These are phyloP conservation scores for Acanthurus tractus DNA, from an alignment of 2,797 vertebrate genomes.

Conservation along the genomic window DNA sequence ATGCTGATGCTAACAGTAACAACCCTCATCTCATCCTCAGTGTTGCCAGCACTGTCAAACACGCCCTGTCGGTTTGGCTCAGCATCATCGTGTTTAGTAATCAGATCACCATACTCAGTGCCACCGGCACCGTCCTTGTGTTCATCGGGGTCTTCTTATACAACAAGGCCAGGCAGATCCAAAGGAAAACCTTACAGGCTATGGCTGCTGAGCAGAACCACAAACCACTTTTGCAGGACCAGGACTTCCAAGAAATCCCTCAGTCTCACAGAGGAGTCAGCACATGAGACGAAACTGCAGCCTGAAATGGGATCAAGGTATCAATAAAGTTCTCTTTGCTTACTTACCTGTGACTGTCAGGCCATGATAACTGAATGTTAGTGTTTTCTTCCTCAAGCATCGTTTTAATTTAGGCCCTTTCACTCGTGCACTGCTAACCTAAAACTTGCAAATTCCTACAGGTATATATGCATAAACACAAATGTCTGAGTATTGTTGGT, in stretches of 20 bases:
- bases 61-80: constrained; percentile 96
- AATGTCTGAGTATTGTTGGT: too few species aligned
- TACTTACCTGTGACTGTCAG: neutral
- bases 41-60: constrained; percentile 97
- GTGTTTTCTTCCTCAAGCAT: neutral
- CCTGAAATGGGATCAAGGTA: constrained; percentile 13
- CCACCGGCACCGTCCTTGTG: constrained; percentile 90
- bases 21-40: constrained; percentile 71
- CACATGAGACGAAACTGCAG: neutral
- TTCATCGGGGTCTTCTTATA: constrained; percentile 92
- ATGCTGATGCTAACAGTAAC: neutral
- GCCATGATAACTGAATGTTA: neutral
- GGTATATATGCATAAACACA: too few species aligned
- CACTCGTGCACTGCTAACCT: too few species aligned
- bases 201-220: constrained; percentile 76
- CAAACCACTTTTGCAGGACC: constrained; percentile 59
- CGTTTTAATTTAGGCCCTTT: too few species aligned
- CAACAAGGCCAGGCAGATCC: constrained; percentile 92
- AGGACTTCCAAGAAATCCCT: constrained; percentile 47
- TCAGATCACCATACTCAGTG: constrained; percentile 91
- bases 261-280: constrained; percentile 21
- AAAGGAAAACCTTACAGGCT: constrained; percentile 86
- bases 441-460: too few species aligned
- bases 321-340: neutral
- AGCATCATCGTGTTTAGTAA: constrained; percentile 97